These are phyloP conservation scores for Astyanax mexicanus DNA, from an alignment of 2,797 vertebrate species.

Conservation along the genomic window DNA sequence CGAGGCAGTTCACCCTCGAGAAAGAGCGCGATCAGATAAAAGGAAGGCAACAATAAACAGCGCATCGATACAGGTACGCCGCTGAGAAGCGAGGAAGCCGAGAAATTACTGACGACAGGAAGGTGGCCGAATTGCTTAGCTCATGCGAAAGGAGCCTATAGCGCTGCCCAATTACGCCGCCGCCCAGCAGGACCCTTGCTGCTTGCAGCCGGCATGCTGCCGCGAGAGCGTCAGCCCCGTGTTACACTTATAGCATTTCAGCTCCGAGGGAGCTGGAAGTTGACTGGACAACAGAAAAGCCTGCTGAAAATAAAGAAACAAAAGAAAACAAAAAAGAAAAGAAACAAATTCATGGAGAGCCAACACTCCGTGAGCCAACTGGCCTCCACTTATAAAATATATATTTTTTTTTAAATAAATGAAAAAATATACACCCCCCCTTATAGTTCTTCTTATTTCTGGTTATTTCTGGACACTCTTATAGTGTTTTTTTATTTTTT, in stretches of 20 bases:
- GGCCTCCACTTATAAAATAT: no score
- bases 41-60: slow-evolving; percentile 16
- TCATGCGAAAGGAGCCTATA: slow-evolving; percentile 19
- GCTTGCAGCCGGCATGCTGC: neutral
- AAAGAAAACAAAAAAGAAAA: no score
- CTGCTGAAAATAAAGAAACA: slow-evolving; percentile 39
- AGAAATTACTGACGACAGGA: neutral
- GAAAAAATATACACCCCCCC: no score
- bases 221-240: neutral
- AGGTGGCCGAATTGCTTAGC: slow-evolving; percentile 34
- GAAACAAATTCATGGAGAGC: neutral
- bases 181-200: slow-evolving; percentile 8
- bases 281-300: slow-evolving; percentile 22
- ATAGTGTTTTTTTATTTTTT: no score
- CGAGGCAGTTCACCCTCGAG: slow-evolving; percentile 14
- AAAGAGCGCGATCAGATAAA: slow-evolving; percentile 25
- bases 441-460: no score
- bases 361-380: no score
- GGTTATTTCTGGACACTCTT: no score
- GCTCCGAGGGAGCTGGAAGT: slow-evolving; percentile 23
- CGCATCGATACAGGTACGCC: slow-evolving; percentile 17
- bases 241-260: slow-evolving; percentile 17
- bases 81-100: neutral
- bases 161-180: slow-evolving; percentile 35
- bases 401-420: no score